phyloP scores from a whole-genome alignment of 2,888 invertebrate species.

The Cosmia trapezina region DNA sequence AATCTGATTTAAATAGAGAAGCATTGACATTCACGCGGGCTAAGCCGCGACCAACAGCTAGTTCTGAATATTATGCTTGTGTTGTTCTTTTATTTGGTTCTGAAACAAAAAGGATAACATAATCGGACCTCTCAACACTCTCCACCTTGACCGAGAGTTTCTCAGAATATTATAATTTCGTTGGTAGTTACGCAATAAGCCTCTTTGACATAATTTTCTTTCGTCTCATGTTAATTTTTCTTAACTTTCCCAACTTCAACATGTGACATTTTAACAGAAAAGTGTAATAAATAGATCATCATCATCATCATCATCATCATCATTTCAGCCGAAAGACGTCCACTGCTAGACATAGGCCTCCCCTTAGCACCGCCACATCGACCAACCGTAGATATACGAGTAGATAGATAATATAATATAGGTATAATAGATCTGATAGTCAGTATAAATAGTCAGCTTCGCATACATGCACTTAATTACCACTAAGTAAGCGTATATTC shows the following conservation, averaged over 20 bases:
- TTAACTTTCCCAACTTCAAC: not conserved
- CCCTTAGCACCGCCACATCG: too few species aligned
- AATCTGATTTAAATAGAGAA: too few species aligned
- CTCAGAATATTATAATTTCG: not conserved
- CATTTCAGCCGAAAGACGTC: too few species aligned
- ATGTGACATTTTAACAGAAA: not conserved
- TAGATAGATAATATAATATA: too few species aligned
- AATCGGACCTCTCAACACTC: constrained; percentile 4
- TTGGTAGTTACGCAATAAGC: constrained; percentile 30
- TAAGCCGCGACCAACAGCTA: too few species aligned
- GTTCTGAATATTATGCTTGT: not conserved
- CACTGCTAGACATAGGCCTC: too few species aligned
- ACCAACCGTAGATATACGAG: too few species aligned
- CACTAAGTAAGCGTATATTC: constrained; percentile 47
- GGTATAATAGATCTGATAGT: not conserved
- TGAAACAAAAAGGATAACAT: constrained; percentile 21
- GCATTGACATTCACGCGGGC: too few species aligned
- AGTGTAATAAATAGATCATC: too few species aligned
- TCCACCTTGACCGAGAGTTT: constrained; percentile 26
- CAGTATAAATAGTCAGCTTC: constrained; percentile 21
- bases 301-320: too few species aligned
- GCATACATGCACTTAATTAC: constrained; percentile 60
- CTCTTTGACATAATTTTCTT: constrained; percentile 37
- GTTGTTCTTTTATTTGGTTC: constrained; percentile 17
- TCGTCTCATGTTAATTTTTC: constrained; percentile 9